phyloP scores from a whole-genome alignment of 2,888 invertebrate species.

The Luperina nickerlii region DNA sequence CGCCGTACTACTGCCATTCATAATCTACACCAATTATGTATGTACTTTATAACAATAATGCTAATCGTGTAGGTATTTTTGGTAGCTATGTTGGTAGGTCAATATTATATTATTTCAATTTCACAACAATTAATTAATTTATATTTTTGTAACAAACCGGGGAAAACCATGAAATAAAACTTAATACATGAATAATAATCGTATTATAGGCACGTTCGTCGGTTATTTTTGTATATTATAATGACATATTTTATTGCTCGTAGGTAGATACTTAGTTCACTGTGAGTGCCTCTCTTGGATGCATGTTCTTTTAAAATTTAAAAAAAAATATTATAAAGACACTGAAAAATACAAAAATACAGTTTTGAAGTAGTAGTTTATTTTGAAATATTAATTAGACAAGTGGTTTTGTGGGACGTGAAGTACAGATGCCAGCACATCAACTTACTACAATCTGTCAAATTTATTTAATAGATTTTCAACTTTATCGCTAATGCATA shows the following conservation, averaged over 20 bases:
- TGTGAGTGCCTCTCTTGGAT: slow-evolving; percentile 16
- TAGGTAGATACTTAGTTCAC: not conserved
- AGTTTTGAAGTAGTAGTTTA: slow-evolving; percentile 1
- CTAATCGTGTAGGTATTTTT: slow-evolving; percentile 17
- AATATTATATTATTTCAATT: not conserved
- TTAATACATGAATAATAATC: not conserved
- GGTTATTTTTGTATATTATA: slow-evolving; percentile 21
- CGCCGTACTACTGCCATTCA: slow-evolving; percentile 31
- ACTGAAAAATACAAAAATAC: slow-evolving; percentile 9
- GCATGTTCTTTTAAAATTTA: slow-evolving; percentile 6
- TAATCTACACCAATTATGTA: slow-evolving; percentile 36
- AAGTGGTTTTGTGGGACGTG: not conserved
- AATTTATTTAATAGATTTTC: too few species aligned
- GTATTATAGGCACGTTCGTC: not conserved
- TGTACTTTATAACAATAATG: slow-evolving; percentile 8
- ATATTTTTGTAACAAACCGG: slow-evolving; percentile 13
- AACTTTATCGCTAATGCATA: too few species aligned
- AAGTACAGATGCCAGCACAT: not conserved
- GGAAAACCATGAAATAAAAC: slow-evolving; percentile 29
- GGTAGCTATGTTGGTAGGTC: not conserved
- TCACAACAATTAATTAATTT: not conserved
- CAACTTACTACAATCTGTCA: too few species aligned
- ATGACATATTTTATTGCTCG: slow-evolving; percentile 12
- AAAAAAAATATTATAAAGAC: not conserved
- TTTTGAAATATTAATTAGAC: not conserved